Percentiles rank a stretch among this genome's conserved stretches.
phyloP scores from a whole-genome alignment of 2,113 vertebrate species.

The Bos indicus region DNA sequence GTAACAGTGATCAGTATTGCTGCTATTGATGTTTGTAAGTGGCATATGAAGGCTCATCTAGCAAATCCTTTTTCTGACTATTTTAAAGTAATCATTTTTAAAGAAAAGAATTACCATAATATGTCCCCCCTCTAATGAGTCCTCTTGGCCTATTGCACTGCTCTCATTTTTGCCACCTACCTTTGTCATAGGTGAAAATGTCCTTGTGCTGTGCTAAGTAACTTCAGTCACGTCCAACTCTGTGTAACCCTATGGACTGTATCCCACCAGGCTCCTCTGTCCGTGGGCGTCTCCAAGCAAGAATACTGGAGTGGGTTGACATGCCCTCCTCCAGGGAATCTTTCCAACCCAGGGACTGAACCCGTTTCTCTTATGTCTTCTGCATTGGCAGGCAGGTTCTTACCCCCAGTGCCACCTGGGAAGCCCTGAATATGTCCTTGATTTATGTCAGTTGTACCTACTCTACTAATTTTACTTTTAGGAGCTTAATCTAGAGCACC shows the following conservation, averaged over 20 bases:
- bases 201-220: background rate
- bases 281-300: background rate
- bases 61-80: background rate
- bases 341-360: background rate
- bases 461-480: background rate
- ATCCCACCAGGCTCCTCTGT: background rate
- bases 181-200: background rate
- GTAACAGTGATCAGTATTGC: no score
- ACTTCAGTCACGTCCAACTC: background rate
- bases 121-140: background rate
- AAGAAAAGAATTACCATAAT: background rate
- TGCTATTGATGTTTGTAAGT: fast-evolving
- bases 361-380: background rate
- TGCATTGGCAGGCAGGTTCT: background rate
- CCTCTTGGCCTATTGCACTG: background rate
- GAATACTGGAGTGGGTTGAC: background rate
- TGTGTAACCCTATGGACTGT: background rate
- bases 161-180: background rate
- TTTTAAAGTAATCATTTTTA: background rate
- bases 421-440: background rate
- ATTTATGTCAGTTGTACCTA: background rate
- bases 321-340: background rate
- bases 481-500: background rate
- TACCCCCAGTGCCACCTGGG: background rate
- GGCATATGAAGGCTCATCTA: fast-evolving